Evolutionary conservation across 2,113 vertebrate species (phyloP).

Genomic region (Leptocoma aspasia): DNA sequence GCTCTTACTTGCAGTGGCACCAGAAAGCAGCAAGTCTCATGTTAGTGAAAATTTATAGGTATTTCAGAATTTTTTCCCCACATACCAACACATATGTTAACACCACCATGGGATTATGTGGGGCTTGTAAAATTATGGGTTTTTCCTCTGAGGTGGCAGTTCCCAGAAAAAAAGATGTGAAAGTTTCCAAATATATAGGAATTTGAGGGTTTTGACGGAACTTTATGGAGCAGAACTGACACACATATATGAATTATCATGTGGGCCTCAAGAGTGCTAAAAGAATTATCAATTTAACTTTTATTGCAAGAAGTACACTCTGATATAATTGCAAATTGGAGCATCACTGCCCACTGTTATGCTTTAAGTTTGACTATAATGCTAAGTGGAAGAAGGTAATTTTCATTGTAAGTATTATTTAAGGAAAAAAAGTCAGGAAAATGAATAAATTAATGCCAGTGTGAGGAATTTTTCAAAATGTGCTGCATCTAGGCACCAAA

Average conservation of each 20-base stretch:
- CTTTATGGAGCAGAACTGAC: not conserved
- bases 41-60: not conserved
- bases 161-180: not conserved
- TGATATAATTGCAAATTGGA: not conserved
- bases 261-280: not conserved
- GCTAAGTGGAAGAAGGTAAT: not conserved
- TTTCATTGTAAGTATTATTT: not conserved
- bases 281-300: not conserved
- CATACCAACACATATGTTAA: not conserved
- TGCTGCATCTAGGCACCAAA: not conserved
- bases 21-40: not conserved
- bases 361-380: not conserved
- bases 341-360: not conserved
- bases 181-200: not conserved
- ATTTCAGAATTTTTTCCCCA: not conserved
- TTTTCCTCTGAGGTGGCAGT: not conserved
- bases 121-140: rapidly evolving
- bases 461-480: not conserved
- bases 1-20: not conserved
- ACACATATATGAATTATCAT: not conserved
- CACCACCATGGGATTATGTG: not conserved
- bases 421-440: not conserved
- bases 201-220: not conserved
- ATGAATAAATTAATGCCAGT: not conserved
- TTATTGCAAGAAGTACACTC: not conserved